Base-by-base conservation (phyloP, 2,797 vertebrate genomes). In the Melanotaenia trifasciata region DNA sequence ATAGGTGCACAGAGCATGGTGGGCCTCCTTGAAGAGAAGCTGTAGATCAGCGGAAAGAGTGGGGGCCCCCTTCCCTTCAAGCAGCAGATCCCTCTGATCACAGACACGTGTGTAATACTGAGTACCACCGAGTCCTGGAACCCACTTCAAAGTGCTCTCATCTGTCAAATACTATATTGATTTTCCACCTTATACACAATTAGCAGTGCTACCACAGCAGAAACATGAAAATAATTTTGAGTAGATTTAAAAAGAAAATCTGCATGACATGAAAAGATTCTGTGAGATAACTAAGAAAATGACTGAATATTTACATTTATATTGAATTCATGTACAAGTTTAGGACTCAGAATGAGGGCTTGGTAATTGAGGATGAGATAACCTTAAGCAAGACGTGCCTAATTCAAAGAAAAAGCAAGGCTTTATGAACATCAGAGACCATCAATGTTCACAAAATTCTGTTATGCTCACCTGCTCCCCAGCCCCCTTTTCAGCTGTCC, bases 401-500 rank as follows among this genome's bases (percentile, higher is more conserved):
- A 85, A 85, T 82, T 84, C 58, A 88, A 90, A 88, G 74, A 79
- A 47, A 72, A 76, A 57, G 63, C 32, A 36, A 47, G 64, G n/a
- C 69, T 79, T 72, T 32, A 74, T 73, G 66, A 80, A 72, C 66
- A 83, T 86, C 74, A 70, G 30, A 84, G 69, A 74, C 63, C 70
- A 51, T 82, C 22, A 26, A 20, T 75, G 45, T 70, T 54, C 47
- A 61, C 38, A 62, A 64, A 66, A 58, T 30, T 30, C 18, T 54
- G 40, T 59, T 36, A 35, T 63, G 66, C 94, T 95, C 90, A 99
- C 98, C 97, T 99, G 98, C 90, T 99, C 98, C 0, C 87, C 82
- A 83, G 95, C 94, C 81, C 94, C 93, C 93, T 99, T 98, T 84
- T 99, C 98, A 1, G 95, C 88, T 62, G 96, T 95, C 93, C 95